Conservation (phyloP, 1,140 invertebrate species). For the Cephus cinctus region DNA sequence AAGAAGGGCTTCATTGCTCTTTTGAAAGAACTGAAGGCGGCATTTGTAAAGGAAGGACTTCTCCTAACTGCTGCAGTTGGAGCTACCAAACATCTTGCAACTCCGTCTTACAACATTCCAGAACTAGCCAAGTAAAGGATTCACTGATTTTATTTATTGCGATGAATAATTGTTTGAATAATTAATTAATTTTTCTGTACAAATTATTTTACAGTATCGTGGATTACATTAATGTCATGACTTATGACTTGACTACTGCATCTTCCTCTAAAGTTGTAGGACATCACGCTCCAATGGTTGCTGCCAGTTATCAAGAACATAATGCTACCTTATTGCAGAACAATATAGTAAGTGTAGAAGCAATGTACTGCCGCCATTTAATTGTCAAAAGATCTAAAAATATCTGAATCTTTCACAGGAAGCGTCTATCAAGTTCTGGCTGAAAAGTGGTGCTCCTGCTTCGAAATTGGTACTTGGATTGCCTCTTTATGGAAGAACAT, state of each 20-base stretch:
- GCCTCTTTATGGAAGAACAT: conserved; percentile 69
- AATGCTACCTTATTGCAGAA: background rate
- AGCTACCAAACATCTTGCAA: conserved; percentile 56
- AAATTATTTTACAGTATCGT: too few species aligned
- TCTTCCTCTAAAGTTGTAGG: conserved; percentile 61
- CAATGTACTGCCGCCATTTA: too few species aligned
- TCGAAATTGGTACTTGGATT: conserved; percentile 68
- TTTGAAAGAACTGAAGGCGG: too few species aligned
- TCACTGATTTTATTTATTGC: too few species aligned
- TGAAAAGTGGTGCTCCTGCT: conserved; percentile 53
- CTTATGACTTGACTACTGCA: conserved; percentile 74
- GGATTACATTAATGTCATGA: conserved; percentile 67
- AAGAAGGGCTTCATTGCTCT: too few species aligned
- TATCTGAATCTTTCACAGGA: conserved; percentile 30
- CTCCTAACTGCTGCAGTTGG: conserved; percentile 66
- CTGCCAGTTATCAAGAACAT: conserved; percentile 4
- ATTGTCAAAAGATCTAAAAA: background rate
- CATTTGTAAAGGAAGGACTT: too few species aligned
- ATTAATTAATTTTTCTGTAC: too few species aligned
- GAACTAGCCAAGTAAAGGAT: conserved; percentile 49
- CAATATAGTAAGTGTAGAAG: conserved; percentile 2
- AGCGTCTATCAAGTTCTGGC: conserved; percentile 57
- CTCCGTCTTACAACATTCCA: conserved; percentile 62
- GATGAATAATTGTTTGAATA: too few species aligned
- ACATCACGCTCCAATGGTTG: conserved; percentile 63